Evolutionary conservation across 2,888 invertebrate species (phyloP).

Genomic region (Lasioglossum vierecki): DNA sequence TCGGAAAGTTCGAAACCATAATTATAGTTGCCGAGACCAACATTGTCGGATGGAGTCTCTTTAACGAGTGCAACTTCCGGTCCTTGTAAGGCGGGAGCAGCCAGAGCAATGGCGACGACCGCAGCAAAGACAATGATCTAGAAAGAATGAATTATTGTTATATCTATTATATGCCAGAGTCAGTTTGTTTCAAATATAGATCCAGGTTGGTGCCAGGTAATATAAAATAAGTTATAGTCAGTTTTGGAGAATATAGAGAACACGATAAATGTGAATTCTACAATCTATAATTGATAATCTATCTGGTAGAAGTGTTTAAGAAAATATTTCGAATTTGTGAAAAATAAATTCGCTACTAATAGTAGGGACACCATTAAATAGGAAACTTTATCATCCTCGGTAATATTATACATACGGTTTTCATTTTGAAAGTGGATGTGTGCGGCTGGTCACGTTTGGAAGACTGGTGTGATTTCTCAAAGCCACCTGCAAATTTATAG

Average conservation of each 20-base stretch:
- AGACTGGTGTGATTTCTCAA: slow-evolving; percentile 59
- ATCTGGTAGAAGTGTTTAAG: background rate
- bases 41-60: slow-evolving; percentile 73
- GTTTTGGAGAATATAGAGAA: background rate
- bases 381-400: background rate
- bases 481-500: slow-evolving; percentile 69
- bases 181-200: background rate
- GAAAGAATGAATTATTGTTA: background rate
- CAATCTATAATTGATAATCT: background rate
- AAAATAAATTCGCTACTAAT: background rate
- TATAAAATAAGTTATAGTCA: background rate
- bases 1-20: slow-evolving; percentile 73
- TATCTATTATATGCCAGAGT: background rate
- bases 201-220: background rate
- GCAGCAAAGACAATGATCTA: slow-evolving; percentile 73
- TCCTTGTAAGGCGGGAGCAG: background rate
- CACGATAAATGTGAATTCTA: background rate
- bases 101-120: slow-evolving; percentile 69
- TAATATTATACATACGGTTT: slow-evolving; percentile 57
- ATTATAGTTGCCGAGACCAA: slow-evolving; percentile 73
- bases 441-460: slow-evolving; percentile 41
- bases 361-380: background rate
- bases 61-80: slow-evolving; percentile 65
- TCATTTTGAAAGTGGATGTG: slow-evolving; percentile 60
- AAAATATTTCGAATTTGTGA: background rate